A percentile compares a stretch with the other conserved stretches of the same genome.
These are phyloP conservation scores for Felis catus DNA, from an alignment of 2,113 vertebrate species.

Conservation along the genomic window DNA sequence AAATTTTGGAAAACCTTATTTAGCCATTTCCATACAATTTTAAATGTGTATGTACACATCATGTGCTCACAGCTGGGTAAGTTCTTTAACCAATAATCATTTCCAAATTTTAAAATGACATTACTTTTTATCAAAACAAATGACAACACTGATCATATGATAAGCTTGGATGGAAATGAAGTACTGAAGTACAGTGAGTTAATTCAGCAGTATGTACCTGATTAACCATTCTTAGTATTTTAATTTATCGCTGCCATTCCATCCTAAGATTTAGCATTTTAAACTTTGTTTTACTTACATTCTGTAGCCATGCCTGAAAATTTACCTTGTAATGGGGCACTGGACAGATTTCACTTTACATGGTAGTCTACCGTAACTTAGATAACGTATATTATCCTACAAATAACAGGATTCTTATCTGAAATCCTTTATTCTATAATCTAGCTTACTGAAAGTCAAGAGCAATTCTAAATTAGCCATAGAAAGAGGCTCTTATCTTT, in stretches of 20 bases:
- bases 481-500: conserved; percentile 21
- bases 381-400: not conserved
- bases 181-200: not conserved
- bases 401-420: not conserved
- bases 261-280: conserved; percentile 11
- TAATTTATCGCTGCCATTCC: not conserved
- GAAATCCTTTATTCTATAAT: conserved; percentile 33
- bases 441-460: conserved; percentile 23
- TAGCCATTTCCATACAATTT: not conserved
- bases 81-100: conserved; percentile 15
- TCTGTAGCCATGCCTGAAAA: not conserved
- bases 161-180: conserved; percentile 3
- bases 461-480: not conserved
- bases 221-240: conserved; percentile 5
- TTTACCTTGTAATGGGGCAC: not conserved
- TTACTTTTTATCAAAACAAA: conserved; percentile 47
- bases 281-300: conserved; percentile 15
- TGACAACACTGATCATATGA: not conserved
- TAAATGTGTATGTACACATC: not conserved
- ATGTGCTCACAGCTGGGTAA: not conserved
- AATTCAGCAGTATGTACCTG: not conserved
- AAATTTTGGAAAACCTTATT: not conserved
- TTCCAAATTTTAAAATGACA: conserved; percentile 40
- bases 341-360: not conserved
- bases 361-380: not conserved